These are phyloP conservation scores for Graptemys geographica DNA, from an alignment of 2,797 vertebrate species.

Conservation along the genomic window DNA sequence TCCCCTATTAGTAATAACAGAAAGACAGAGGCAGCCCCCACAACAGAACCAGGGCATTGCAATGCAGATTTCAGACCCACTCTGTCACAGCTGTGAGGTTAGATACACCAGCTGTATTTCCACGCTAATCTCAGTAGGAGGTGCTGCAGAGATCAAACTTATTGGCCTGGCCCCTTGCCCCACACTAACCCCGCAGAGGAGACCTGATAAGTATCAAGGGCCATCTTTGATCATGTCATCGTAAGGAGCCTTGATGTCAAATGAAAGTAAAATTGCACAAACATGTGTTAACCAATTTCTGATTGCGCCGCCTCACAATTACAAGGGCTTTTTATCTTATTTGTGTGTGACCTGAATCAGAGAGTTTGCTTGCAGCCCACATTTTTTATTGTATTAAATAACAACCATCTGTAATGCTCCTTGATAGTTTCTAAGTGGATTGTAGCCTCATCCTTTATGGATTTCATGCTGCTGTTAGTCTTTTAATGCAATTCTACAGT, in stretches of 20 bases:
- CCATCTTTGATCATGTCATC: not conserved
- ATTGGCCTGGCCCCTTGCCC: not conserved
- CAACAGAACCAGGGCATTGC: not conserved
- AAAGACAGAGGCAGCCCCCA: not conserved
- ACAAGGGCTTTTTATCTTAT: not conserved
- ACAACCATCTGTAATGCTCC: not conserved
- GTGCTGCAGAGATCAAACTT: not conserved
- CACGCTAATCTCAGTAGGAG: not conserved
- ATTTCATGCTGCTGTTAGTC: not conserved
- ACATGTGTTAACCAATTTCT: not conserved
- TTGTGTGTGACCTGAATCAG: not conserved
- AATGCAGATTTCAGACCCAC: not conserved
- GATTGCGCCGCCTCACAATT: fast-evolving
- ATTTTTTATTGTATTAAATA: not conserved
- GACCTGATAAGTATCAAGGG: not conserved
- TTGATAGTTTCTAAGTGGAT: not conserved
- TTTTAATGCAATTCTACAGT: not conserved
- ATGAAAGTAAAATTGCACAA: not conserved
- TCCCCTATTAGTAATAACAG: not conserved
- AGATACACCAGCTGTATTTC: not conserved
- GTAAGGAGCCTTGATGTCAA: not conserved
- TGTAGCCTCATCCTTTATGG: slow-evolving; percentile 18
- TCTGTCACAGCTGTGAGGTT: not conserved
- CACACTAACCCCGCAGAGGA: not conserved
- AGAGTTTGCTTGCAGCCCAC: not conserved